Base-by-base conservation (phyloP, 1,140 invertebrate genomes). In the Eueides isabella region DNA sequence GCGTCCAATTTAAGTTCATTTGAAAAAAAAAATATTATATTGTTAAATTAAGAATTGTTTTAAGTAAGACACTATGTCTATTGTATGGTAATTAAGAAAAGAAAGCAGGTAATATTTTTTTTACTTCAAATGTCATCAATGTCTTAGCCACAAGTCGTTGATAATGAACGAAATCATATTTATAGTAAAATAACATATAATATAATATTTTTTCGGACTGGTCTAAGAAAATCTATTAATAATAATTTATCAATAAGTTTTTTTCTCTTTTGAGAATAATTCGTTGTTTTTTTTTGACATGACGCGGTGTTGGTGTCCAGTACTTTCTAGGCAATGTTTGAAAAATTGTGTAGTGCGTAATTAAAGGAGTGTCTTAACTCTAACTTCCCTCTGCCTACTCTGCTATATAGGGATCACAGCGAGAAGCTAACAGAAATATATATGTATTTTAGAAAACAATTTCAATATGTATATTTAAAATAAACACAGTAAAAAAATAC, bases 1-100 rank as follows among this genome's bases (percentile, higher is more conserved):
- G 6, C 11, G 11, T 26, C 12, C 19, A 6, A 44, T n/a, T 23
- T 26, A 26, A 23, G 7, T 9, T 55, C 48, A 5, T 23, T 55
- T 26, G 2, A 55, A 55, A 23, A 26, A 55, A 44, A 7, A 12
- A 38, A 19, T n/a, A n/a, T 19, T 16, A 19, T 19, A n/a, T 44
- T 55, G 11, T 26, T 26, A 3, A 12, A 55, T 11, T 19, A 48
- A n/a, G 11, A 9, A 23, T 19, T 26, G 26, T 55, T 55, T 55
- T 3, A 55, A 26, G 16, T 7, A 26, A 55, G 12, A 26, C 23
- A 55, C 48, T 19, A 9, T 12, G 48, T 55, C 48, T 26, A 55
- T 55, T 55, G 48, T 55, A 55, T 55, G 48, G 48, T 55, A 55
- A 55, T 23, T 55, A 23, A n/a, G 7, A 55, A 23, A 55, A 23